phyloP scores from a whole-genome alignment of 2,888 invertebrate species.

The Dicroscelio sp. region DNA sequence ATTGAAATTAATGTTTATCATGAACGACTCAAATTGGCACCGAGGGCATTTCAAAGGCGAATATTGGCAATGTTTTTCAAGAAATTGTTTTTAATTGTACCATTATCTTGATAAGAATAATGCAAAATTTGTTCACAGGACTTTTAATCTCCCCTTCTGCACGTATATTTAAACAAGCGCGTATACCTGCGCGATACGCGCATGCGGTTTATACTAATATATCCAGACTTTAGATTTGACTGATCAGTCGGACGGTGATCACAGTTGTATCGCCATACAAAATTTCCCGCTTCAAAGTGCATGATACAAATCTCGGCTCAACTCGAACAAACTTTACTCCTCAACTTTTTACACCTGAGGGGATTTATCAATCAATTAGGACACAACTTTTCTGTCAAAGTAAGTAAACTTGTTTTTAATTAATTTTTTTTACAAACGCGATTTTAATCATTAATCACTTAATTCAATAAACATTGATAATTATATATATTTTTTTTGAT shows the following conservation, averaged over 20 bases:
- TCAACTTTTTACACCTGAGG: background rate
- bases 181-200: slow-evolving; percentile 59
- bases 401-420: slow-evolving; percentile 5
- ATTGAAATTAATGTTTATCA: no score
- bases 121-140: slow-evolving; percentile 31
- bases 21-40: no score
- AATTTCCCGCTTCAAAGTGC: slow-evolving; percentile 68
- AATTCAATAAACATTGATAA: no score
- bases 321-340: background rate
- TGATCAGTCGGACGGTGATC: slow-evolving; percentile 90
- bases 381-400: background rate
- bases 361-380: background rate
- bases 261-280: slow-evolving; percentile 85
- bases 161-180: slow-evolving; percentile 64
- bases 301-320: slow-evolving; percentile 48
- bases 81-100: no score
- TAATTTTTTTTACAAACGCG: no score
- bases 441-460: no score
- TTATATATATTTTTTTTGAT: no score
- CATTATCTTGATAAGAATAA: slow-evolving; percentile 18
- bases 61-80: no score
- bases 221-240: slow-evolving; percentile 88
- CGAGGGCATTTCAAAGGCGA: no score
- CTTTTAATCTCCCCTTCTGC: slow-evolving; percentile 64
- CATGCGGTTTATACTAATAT: slow-evolving; percentile 84